Evolutionary conservation across 2,888 invertebrate species (phyloP).

Genomic region (Didymodactylos carnosus): DNA sequence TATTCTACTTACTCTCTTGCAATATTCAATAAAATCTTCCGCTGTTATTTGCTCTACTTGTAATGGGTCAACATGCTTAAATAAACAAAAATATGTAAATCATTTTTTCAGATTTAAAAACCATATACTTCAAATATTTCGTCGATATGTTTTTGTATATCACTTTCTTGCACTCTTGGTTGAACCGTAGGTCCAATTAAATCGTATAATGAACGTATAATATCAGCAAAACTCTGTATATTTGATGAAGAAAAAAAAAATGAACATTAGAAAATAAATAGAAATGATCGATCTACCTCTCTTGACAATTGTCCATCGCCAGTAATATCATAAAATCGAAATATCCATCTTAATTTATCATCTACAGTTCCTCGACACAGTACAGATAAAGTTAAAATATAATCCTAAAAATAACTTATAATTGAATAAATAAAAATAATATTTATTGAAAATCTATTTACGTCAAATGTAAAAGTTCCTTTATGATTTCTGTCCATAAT

Average conservation of each 20-base stretch:
- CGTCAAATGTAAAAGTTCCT: slow-evolving; percentile 72
- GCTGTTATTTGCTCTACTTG: slow-evolving; percentile 61
- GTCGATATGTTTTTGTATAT: slow-evolving; percentile 70
- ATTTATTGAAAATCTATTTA: slow-evolving; percentile 40
- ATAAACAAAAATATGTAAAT: slow-evolving; percentile 26
- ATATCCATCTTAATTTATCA: slow-evolving; percentile 85
- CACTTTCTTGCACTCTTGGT: slow-evolving; percentile 59
- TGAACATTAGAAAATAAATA: slow-evolving; percentile 78
- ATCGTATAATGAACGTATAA: slow-evolving; percentile 54
- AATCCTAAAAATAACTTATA: slow-evolving; percentile 48
- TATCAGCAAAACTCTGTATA: slow-evolving; percentile 28
- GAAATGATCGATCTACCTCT: too few species aligned
- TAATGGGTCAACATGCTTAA: slow-evolving; percentile 65
- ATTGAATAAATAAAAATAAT: background rate
- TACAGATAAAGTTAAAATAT: slow-evolving; percentile 74
- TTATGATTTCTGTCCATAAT: slow-evolving; percentile 79
- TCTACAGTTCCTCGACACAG: slow-evolving; percentile 72
- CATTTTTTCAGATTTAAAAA: background rate
- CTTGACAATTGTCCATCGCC: slow-evolving; percentile 70
- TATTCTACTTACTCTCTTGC: slow-evolving; percentile 47
- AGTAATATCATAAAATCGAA: slow-evolving; percentile 81
- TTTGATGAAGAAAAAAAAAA: too few species aligned
- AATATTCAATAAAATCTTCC: slow-evolving; percentile 62
- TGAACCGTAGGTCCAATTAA: slow-evolving; percentile 76
- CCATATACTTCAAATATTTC: slow-evolving; percentile 64